These are phyloP conservation scores for Prunella fulvescens DNA, from an alignment of 2,113 vertebrate genomes.

Conservation along the genomic window DNA sequence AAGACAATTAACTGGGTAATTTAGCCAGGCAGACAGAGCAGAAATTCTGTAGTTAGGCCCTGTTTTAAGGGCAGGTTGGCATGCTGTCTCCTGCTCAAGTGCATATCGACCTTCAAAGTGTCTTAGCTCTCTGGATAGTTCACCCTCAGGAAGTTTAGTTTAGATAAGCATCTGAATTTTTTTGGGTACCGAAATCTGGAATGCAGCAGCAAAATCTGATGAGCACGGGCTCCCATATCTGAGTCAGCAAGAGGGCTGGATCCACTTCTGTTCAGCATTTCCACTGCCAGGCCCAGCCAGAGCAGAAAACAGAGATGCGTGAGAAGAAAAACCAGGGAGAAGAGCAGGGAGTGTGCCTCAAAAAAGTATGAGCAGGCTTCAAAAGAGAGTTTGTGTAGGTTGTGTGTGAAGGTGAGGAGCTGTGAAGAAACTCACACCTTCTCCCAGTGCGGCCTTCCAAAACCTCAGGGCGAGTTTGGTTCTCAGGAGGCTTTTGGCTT, in stretches of 20 bases:
- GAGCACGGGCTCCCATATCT: neutral
- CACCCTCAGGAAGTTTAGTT: conserved; percentile 37
- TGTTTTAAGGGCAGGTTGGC: neutral
- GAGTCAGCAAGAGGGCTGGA: conserved; percentile 22
- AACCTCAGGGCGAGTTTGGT: neutral
- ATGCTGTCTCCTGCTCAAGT: neutral
- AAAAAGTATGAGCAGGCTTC: neutral
- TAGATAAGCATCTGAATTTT: conserved; percentile 34
- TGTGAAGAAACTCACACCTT: neutral
- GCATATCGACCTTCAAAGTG: neutral
- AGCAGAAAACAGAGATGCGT: neutral
- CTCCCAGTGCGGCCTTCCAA: neutral
- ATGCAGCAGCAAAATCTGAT: neutral
- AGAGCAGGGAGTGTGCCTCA: neutral
- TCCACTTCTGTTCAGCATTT: conserved; percentile 1
- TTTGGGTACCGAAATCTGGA: neutral
- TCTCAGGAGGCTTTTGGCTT: neutral
- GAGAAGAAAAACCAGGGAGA: neutral
- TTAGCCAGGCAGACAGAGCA: neutral
- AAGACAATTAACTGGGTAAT: neutral
- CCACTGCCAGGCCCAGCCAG: neutral
- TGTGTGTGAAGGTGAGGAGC: neutral
- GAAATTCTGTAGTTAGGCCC: neutral
- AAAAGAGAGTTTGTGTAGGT: neutral
- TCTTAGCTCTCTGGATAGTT: neutral